Base-by-base conservation (phyloP, 2,888 invertebrate genomes). In the Troides aeacus region DNA sequence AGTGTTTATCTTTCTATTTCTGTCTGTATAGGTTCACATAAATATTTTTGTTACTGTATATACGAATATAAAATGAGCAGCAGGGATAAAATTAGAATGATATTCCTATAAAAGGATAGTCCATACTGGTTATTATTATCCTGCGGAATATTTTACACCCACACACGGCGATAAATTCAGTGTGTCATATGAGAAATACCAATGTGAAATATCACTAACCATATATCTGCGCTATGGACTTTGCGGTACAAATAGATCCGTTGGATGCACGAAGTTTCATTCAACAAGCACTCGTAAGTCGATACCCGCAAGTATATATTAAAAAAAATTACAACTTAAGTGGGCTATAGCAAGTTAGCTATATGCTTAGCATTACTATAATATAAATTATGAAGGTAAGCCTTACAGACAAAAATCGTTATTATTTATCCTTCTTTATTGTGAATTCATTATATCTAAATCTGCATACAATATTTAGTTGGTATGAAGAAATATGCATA, bases 231-330 rank as follows among this genome's bases (percentile, higher is more conserved):
- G 36, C n/a, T 50, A n/a, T n/a, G 17, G 17, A 50, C 59, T 50
- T 65, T 65, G 56, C 58, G 58, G 71, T 78, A 79, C 80, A 76
- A 73, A 79, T 74, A 76, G 72, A 68, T 65, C 72, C 74, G 80
- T 84, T 76, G 79, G 81, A 75, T 82, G 83, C 79, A 81, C 81
- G 78, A 76, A 75, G 81, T 82, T 85, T 50, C 50, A 50, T 50
- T 18, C 3, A 50, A 17, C 18, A 50, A 15, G 17, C 50, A 50
- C 15, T 50, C 18, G 5, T 17, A 50, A 18, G 50, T 50, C 17
- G 15, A 50, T 12, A 50, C 50, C 0, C 4, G 50, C 17, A 50
- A 50, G 10, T 39, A 39, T 8, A 36, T 39, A 39, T 10, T 10
- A 10, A 39, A 7, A 39, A 39, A 39, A 10, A 10, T 7, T 39